phyloP scores from a whole-genome alignment of 2,888 invertebrate species.

The Drosophila macrospina region DNA sequence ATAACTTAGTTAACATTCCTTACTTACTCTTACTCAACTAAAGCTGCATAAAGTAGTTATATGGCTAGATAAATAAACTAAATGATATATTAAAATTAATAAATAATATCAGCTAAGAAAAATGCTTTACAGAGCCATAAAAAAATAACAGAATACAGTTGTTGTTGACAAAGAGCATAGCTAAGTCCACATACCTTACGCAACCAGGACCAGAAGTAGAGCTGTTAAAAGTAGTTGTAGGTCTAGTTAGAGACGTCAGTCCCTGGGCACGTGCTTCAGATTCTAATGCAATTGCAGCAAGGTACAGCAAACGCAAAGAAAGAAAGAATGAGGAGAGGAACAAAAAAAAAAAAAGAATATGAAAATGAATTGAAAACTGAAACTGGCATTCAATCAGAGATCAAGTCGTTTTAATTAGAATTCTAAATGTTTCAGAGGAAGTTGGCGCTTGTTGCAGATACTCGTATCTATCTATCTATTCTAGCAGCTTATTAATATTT shows the following conservation, averaged over 20 bases:
- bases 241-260: conserved; percentile 54
- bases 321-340: no score
- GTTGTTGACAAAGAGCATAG: conserved; percentile 9
- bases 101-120: neutral
- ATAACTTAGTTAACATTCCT: no score
- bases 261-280: conserved; percentile 73
- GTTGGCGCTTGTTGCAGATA: conserved; percentile 66
- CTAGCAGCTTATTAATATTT: conserved; percentile 70
- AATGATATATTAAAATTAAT: no score
- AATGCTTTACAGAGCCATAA: neutral
- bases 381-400: conserved; percentile 57
- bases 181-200: conserved; percentile 17
- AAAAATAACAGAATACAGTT: neutral
- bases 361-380: conserved; percentile 3
- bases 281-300: conserved; percentile 51
- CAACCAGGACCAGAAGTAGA: conserved; percentile 7
- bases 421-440: conserved; percentile 79
- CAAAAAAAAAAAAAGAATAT: no score
- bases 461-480: conserved; percentile 3
- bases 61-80: no score
- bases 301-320: neutral
- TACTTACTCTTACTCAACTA: no score
- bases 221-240: conserved; percentile 33
- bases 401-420: conserved; percentile 78
- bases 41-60: no score